Conservation (phyloP, 2,888 invertebrate species). For the Leptogaster cylindrica region DNA sequence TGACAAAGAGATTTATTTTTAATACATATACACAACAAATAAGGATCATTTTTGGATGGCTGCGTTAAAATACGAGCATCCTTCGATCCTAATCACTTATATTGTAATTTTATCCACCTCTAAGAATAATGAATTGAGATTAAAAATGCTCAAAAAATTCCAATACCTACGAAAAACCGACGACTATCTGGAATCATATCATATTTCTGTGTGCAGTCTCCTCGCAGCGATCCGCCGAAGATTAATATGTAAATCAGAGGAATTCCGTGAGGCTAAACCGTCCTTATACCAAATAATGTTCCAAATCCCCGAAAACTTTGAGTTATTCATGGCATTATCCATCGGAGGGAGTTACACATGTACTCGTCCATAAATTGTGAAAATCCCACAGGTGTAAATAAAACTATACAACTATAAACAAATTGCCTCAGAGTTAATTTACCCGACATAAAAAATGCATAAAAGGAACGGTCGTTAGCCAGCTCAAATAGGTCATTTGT, state of each 20-base stretch:
- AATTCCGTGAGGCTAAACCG: background rate
- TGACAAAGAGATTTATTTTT: too few relatives aligned
- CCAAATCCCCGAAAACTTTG: slow-evolving; percentile 12
- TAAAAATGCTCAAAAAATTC: too few relatives aligned
- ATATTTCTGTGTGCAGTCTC: too few relatives aligned
- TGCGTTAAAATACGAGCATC: too few relatives aligned
- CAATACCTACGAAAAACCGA: too few relatives aligned
- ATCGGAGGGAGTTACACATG: slow-evolving; percentile 1
- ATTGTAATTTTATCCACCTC: too few relatives aligned
- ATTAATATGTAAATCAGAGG: slow-evolving; percentile 27
- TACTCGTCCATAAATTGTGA: background rate
- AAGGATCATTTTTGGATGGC: too few relatives aligned
- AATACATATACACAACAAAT: too few relatives aligned
- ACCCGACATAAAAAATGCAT: slow-evolving; percentile 43
- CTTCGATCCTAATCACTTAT: too few relatives aligned
- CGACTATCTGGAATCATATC: too few relatives aligned
- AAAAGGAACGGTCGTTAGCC: slow-evolving; percentile 9
- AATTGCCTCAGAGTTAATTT: slow-evolving; percentile 38
- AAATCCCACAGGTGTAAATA: slow-evolving; percentile 30
- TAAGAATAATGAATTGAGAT: too few relatives aligned
- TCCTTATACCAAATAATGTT: slow-evolving; percentile 24
- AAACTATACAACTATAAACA: slow-evolving; percentile 15
- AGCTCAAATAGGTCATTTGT: slow-evolving; percentile 15
- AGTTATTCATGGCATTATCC: slow-evolving; percentile 16
- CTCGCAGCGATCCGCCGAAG: too few relatives aligned